These are phyloP conservation scores for Magallana gigas DNA, from an alignment of 1,140 invertebrate species.

Conservation along the genomic window DNA sequence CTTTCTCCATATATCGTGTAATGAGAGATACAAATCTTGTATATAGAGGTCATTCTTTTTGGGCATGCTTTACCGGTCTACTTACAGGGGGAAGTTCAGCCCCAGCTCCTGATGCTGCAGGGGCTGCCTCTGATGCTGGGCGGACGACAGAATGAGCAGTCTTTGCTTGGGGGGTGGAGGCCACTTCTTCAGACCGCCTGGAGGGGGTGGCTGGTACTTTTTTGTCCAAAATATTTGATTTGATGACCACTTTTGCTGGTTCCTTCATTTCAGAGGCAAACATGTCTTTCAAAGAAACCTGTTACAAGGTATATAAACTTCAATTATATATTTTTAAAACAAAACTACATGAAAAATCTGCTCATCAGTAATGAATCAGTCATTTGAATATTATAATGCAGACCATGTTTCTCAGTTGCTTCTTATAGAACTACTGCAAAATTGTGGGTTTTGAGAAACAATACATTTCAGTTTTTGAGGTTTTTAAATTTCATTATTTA, in stretches of 20 bases:
- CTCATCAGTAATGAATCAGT: too few relatives aligned
- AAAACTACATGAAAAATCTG: too few relatives aligned
- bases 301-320: not conserved
- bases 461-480: not conserved
- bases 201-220: constrained; percentile 20
- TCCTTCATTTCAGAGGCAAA: constrained; percentile 81
- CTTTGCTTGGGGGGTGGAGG: constrained; percentile 42
- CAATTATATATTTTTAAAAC: too few relatives aligned
- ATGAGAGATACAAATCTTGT: not conserved
- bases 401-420: too few relatives aligned
- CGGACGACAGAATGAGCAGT: constrained; percentile 45
- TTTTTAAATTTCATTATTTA: not conserved
- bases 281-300: constrained; percentile 82
- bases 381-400: too few relatives aligned
- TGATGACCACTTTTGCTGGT: constrained; percentile 81
- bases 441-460: too few relatives aligned
- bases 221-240: constrained; percentile 85
- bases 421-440: too few relatives aligned
- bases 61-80: constrained; percentile 35
- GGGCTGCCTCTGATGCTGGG: constrained; percentile 69
- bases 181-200: constrained; percentile 44
- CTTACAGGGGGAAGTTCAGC: constrained; percentile 76
- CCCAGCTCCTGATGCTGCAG: constrained; percentile 62
- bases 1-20: not conserved
- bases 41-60: not conserved